Conservation (phyloP, 1,140 invertebrate species). For the Drosophila nigrodunni region DNA sequence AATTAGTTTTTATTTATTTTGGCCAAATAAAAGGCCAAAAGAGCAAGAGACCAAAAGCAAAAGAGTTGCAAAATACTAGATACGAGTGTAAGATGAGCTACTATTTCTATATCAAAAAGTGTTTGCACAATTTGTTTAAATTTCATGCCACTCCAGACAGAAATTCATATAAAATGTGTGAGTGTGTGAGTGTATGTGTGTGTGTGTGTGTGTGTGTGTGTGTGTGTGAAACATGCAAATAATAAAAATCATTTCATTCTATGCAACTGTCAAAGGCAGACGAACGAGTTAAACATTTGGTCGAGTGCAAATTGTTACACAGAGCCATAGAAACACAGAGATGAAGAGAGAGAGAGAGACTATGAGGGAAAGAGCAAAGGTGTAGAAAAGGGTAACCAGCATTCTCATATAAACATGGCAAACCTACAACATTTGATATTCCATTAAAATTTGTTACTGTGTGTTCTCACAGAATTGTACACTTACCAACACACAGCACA, state of each 20-base stretch:
- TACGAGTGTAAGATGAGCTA: background rate
- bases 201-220: constrained; percentile 17
- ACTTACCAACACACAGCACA: constrained; percentile 29
- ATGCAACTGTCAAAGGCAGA: constrained; percentile 59
- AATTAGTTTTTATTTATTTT: constrained; percentile 74
- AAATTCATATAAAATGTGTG: constrained; percentile 62
- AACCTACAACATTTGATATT: constrained; percentile 69
- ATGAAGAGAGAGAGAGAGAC: constrained; percentile 1
- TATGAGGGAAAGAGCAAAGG: background rate
- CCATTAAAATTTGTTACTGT: constrained; percentile 75
- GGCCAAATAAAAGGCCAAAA: constrained; percentile 13
- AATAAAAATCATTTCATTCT: constrained; percentile 48
- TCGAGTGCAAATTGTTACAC: constrained; percentile 63
- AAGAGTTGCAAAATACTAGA: background rate
- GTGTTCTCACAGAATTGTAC: constrained; percentile 55
- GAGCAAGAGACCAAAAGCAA: constrained; percentile 7
- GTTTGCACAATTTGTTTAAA: constrained; percentile 79
- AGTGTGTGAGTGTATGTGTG: constrained; percentile 10
- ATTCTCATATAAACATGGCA: constrained; percentile 23
- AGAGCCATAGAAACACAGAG: constrained; percentile 7
- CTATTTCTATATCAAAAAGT: constrained; percentile 62
- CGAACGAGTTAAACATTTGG: constrained; percentile 46
- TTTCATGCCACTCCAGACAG: constrained; percentile 69
- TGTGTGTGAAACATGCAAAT: constrained; percentile 43
- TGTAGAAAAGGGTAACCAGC: background rate